Percentiles rank a stretch among this genome's conserved stretches.
These are phyloP conservation scores for Pheosia tremula DNA, from an alignment of 2,888 invertebrate genomes.

Conservation along the genomic window DNA sequence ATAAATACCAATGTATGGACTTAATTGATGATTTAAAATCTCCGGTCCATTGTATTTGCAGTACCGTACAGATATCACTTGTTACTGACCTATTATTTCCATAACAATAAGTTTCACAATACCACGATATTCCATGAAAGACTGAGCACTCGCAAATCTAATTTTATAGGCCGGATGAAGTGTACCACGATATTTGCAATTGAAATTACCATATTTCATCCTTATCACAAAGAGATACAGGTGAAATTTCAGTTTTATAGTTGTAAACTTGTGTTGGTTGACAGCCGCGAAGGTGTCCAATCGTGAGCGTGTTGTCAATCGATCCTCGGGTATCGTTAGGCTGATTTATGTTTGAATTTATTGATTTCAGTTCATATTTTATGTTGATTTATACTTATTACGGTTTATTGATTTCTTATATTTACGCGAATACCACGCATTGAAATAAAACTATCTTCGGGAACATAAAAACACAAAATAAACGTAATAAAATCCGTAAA, in stretches of 20 bases:
- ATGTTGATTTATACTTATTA: slow-evolving; percentile 8
- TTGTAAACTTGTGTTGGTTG: slow-evolving; percentile 17
- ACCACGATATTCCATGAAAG: slow-evolving; percentile 31
- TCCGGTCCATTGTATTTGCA: slow-evolving; percentile 17
- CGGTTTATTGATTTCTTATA: background rate
- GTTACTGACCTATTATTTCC: slow-evolving; percentile 28
- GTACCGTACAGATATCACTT: slow-evolving; percentile 11
- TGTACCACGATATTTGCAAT: background rate
- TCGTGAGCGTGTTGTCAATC: slow-evolving; percentile 34
- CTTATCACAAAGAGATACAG: slow-evolving; percentile 3
- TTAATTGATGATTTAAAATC: slow-evolving; percentile 19
- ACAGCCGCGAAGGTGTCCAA: slow-evolving; percentile 30
- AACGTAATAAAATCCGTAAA: no score
- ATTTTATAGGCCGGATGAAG: slow-evolving; percentile 9
- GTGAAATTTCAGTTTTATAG: background rate
- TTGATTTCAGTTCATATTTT: slow-evolving; percentile 13
- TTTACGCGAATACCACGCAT: no score
- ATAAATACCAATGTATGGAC: slow-evolving; percentile 8
- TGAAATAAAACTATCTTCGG: no score
- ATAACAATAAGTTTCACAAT: slow-evolving; percentile 43
- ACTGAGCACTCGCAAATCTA: slow-evolving; percentile 18
- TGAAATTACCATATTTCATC: background rate
- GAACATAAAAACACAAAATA: no score
- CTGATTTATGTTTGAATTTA: slow-evolving; percentile 34
- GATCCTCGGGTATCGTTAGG: slow-evolving; percentile 16